Evolutionary conservation across 1,140 invertebrate genomes (phyloP).

Genomic region (Pogonomyrmex barbatus): DNA sequence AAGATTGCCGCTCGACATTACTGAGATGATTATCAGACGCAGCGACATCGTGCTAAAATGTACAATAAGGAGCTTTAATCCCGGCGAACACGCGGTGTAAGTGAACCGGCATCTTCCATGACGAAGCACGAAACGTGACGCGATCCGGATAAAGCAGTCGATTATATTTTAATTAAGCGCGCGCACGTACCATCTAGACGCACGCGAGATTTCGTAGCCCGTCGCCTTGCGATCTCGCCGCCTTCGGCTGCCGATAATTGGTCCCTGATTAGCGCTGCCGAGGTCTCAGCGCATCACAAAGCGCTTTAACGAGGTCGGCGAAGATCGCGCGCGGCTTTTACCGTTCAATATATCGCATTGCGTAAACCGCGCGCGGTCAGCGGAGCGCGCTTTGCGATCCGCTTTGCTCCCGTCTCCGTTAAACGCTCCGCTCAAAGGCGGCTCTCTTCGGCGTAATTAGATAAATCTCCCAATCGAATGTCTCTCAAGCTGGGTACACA

Average conservation of each 20-base stretch:
- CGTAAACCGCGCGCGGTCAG: constrained; percentile 20
- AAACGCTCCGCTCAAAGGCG: constrained; percentile 11
- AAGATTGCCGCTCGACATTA: constrained; percentile 1
- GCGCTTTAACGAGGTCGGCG: constrained; percentile 42
- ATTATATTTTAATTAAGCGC: constrained; percentile 57
- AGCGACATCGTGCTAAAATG: background rate
- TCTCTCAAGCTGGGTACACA: background rate
- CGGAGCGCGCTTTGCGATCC: constrained; percentile 39
- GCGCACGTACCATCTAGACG: constrained; percentile 44
- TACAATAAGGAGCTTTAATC: constrained; percentile 4
- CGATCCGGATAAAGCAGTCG: constrained; percentile 9
- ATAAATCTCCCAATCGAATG: constrained; percentile 32
- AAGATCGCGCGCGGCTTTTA: constrained; percentile 55
- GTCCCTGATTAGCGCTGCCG: constrained; percentile 38
- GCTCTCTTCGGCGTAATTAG: constrained; percentile 39
- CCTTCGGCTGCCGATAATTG: constrained; percentile 44
- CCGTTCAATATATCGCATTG: constrained; percentile 38
- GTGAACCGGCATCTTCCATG: constrained; percentile 14
- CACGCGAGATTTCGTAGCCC: constrained; percentile 23
- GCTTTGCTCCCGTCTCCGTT: constrained; percentile 17
- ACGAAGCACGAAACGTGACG: constrained; percentile 44
- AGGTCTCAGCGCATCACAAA: constrained; percentile 38
- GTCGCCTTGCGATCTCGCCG: background rate
- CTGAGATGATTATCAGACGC: constrained; percentile 31
- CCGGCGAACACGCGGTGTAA: constrained; percentile 10